Evolutionary conservation across 2,888 invertebrate genomes (phyloP).

Genomic region (Nemurella pictetii): DNA sequence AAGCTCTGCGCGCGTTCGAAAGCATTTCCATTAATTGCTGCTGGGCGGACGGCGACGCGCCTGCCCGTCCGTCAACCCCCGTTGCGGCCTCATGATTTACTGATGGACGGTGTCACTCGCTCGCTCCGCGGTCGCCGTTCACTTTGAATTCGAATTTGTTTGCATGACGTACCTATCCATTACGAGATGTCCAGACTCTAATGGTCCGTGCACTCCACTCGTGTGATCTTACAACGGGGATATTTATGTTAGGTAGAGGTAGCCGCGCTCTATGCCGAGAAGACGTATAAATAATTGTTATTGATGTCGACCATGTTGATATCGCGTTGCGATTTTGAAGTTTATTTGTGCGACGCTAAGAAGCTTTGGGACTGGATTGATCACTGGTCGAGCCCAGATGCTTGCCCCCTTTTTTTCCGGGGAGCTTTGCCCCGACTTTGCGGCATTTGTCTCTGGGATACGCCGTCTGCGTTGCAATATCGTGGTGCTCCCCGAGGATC

Average conservation of each 20-base stretch:
- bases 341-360: neutral
- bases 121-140: neutral
- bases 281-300: neutral
- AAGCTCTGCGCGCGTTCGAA: neutral
- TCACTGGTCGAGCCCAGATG: neutral
- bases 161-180: neutral
- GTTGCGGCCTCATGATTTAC: conserved; percentile 3
- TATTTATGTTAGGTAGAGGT: no score
- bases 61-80: neutral
- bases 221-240: neutral
- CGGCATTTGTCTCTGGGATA: neutral
- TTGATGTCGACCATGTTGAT: neutral
- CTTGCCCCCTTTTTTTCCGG: neutral
- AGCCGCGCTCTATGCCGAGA: neutral
- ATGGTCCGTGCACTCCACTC: neutral
- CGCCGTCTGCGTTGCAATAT: neutral
- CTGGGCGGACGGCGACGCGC: neutral
- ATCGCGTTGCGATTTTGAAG: neutral
- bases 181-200: neutral
- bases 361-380: neutral
- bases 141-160: neutral
- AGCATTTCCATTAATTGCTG: neutral
- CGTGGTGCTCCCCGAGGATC: neutral
- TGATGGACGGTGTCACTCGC: neutral
- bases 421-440: neutral